These are phyloP conservation scores for Byasa hedistus DNA, from an alignment of 2,888 invertebrate species.

Conservation along the genomic window DNA sequence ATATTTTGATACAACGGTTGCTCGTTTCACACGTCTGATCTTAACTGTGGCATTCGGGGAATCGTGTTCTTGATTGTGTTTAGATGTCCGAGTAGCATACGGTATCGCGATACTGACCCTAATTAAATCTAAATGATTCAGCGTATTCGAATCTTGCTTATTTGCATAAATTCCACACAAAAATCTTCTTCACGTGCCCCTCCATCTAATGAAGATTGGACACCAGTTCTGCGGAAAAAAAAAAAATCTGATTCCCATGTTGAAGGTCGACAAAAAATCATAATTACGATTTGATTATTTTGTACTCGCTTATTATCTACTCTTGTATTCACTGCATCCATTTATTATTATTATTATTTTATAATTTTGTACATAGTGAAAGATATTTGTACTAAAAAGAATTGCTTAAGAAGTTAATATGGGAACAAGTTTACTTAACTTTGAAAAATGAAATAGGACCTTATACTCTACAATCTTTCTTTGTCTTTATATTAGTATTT, in stretches of 20 bases:
- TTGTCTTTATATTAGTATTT: too few species aligned
- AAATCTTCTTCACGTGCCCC: too few species aligned
- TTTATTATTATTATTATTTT: too few species aligned
- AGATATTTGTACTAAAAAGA: too few species aligned
- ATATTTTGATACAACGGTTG: too few species aligned
- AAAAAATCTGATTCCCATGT: conserved; percentile 47
- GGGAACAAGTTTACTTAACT: too few species aligned
- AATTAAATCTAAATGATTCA: conserved; percentile 70
- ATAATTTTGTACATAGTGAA: too few species aligned
- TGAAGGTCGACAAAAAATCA: conserved; percentile 36
- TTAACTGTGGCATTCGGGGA: conserved; percentile 52
- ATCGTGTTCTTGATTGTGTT: conserved; percentile 52
- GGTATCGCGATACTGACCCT: conserved; percentile 66
- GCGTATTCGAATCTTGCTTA: conserved; percentile 52
- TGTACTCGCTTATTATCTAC: not conserved
- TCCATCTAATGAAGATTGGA: too few species aligned
- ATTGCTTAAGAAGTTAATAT: too few species aligned
- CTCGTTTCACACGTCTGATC: not conserved
- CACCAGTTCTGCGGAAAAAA: too few species aligned
- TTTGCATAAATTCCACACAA: conserved; percentile 66
- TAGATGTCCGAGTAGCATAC: conserved; percentile 50
- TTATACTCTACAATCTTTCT: too few species aligned
- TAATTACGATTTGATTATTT: conserved; percentile 35
- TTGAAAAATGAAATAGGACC: too few species aligned
- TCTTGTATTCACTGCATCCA: not conserved